Percentiles rank a stretch among this genome's conserved stretches.
phyloP scores from a whole-genome alignment of 2,797 vertebrate species.

The Nannoperca australis region DNA sequence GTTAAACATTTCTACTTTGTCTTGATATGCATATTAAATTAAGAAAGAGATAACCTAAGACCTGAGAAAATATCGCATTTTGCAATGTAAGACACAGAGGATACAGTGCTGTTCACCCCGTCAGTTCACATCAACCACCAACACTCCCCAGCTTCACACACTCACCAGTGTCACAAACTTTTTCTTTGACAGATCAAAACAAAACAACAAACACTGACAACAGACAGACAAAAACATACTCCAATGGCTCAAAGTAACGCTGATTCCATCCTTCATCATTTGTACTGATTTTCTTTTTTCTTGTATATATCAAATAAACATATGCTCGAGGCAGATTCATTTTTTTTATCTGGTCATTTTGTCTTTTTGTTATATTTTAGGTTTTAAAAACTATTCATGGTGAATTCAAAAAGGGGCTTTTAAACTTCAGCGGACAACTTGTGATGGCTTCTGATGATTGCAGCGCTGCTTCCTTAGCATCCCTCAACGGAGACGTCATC shows the following conservation, averaged over 20 bases:
- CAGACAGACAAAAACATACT: conserved; percentile 67
- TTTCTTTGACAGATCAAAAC: conserved; percentile 58
- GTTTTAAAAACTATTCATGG: conserved; percentile 57
- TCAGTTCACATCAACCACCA: conserved; percentile 53
- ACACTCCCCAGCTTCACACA: conserved; percentile 50
- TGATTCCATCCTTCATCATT: conserved; percentile 63
- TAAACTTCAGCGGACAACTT: conserved; percentile 67
- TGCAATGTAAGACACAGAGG: conserved; percentile 78
- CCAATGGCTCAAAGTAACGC: conserved; percentile 54
- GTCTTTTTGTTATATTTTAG: conserved; percentile 46
- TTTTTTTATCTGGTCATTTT: conserved; percentile 37
- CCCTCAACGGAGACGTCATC: conserved; percentile 50
- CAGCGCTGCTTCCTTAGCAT: conserved; percentile 61
- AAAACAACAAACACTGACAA: conserved; percentile 64
- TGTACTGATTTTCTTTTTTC: conserved; percentile 45
- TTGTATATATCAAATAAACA: conserved; percentile 69
- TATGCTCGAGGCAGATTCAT: conserved; percentile 53
- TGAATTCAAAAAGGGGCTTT: conserved; percentile 72
- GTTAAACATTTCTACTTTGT: conserved; percentile 68
- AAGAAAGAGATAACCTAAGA: conserved; percentile 73
- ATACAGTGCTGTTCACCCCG: conserved; percentile 66
- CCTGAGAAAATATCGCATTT: conserved; percentile 84
- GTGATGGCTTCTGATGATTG: conserved; percentile 73
- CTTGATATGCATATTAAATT: conserved; percentile 81
- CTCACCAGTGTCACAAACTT: conserved; percentile 53